Conservation (phyloP, 1,140 invertebrate genomes). For the Heliconius nattereri region DNA sequence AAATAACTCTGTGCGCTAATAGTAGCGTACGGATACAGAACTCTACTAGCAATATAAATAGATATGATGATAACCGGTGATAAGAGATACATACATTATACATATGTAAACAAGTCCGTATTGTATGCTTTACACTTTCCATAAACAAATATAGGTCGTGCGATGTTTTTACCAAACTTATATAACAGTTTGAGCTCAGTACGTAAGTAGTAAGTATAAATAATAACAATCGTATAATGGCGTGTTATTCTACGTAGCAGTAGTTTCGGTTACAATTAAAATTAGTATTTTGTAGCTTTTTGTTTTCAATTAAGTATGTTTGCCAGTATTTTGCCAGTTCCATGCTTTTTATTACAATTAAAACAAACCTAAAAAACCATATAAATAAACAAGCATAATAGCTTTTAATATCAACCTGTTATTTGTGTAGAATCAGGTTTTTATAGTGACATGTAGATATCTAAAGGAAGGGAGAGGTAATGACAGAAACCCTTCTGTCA, state of each 20-base stretch:
- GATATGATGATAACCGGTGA: not conserved
- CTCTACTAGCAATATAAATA: not conserved
- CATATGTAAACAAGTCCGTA: not conserved
- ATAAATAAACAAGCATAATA: too few relatives aligned
- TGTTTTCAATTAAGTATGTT: not conserved
- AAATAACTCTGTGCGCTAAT: too few relatives aligned
- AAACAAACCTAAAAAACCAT: too few relatives aligned
- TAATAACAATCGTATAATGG: slow-evolving; percentile 2
- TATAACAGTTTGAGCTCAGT: slow-evolving; percentile 1
- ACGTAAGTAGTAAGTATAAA: not conserved
- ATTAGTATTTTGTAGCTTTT: not conserved
- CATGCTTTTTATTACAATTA: too few relatives aligned
- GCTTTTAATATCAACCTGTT: too few relatives aligned
- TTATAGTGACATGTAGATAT: too few relatives aligned
- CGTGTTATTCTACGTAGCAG: not conserved
- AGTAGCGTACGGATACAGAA: not conserved
- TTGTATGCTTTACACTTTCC: not conserved
- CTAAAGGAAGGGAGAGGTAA: too few relatives aligned
- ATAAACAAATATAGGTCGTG: slow-evolving; percentile 6
- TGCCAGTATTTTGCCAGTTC: too few relatives aligned
- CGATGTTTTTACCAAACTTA: slow-evolving; percentile 6
- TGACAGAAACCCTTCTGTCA: too few relatives aligned
- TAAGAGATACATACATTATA: not conserved
- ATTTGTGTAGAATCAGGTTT: too few relatives aligned
- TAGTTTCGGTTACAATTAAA: not conserved